Evolutionary conservation across 2,888 invertebrate genomes (phyloP), one percentile per base, ranked within the genome.

Genomic region (Pseudoips prasinana): DNA sequence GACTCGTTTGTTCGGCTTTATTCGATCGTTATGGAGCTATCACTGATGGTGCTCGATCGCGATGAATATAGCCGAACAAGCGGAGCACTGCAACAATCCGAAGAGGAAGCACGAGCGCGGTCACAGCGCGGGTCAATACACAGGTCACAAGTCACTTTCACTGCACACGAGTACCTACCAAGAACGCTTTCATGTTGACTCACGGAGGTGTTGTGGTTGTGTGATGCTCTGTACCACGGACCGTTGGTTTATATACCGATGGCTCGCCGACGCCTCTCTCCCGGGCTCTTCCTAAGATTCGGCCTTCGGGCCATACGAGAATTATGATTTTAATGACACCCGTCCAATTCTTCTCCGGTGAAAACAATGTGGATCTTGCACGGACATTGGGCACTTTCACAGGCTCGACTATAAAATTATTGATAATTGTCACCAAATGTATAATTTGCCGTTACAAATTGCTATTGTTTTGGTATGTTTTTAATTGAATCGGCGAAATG

Each of bases 121-220:
- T 59, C 68, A 60, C 63, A 56, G 68, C 66, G 68, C 63, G 67
- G 77, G 75, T 76, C 79, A 44, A 23, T 32, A 70, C 75, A 74
- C 73, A 60, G 85, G 79, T 85, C 87, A 87, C 85, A 75, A 67
- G 66, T 69, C 87, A 87, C 87, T 87, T 87, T 88, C 87, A 87
- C 87, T 83, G 70, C 69, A 67, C 74, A 70, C 76, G 73, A 54
- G 57, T 86, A 86, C 87, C 86, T 86, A 88, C 88, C 88, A 88
- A 86, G 84, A 88, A 88, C 70, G 87, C 88, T 86, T 86, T 88
- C 88, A 88, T 88, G 87, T 87, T 88, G 87, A 71, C 79, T 84
- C 81, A 73, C 83, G 82, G 85, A 85, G 83, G 77, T 78, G 73
- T 79, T 73, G 83, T 73, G 73, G 76, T 83, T 80, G 83, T 87